Percentiles rank a stretch among this genome's conserved stretches.
Conservation (phyloP, 2,888 invertebrate species). For the Drosophila infuscata region DNA sequence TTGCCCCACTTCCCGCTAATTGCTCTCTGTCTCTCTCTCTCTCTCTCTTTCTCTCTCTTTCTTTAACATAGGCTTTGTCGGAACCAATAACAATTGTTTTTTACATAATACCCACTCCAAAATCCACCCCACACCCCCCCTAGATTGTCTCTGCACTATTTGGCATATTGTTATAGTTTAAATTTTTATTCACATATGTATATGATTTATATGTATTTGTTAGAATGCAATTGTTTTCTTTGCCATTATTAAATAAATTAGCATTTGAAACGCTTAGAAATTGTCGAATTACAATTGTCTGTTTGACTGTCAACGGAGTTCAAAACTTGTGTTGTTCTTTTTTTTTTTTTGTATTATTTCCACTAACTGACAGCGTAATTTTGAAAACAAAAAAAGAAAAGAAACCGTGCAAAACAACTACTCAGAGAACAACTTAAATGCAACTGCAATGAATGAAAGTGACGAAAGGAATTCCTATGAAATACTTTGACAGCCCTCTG, state of each 20-base stretch:
- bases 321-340: constrained; percentile 9
- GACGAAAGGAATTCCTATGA: neutral
- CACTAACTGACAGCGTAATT: constrained; percentile 41
- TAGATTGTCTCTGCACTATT: constrained; percentile 15
- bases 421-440: neutral
- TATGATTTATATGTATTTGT: neutral
- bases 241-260: constrained; percentile 44
- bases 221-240: constrained; percentile 15
- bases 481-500: neutral
- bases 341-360: constrained; percentile 15
- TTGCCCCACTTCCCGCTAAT: neutral
- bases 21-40: neutral
- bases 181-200: neutral
- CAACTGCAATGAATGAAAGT: neutral
- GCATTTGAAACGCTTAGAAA: constrained; percentile 26
- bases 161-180: constrained; percentile 2
- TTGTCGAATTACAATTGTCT: constrained; percentile 14
- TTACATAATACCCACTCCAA: constrained; percentile 18
- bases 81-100: neutral
- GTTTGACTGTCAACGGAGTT: constrained; percentile 24
- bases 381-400: constrained; percentile 1
- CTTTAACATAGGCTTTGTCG: constrained; percentile 5
- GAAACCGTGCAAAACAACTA: neutral
- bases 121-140: neutral
- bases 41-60: neutral